Base-by-base conservation (phyloP, 2,888 invertebrate genomes). In the Lithophane leautieri region DNA sequence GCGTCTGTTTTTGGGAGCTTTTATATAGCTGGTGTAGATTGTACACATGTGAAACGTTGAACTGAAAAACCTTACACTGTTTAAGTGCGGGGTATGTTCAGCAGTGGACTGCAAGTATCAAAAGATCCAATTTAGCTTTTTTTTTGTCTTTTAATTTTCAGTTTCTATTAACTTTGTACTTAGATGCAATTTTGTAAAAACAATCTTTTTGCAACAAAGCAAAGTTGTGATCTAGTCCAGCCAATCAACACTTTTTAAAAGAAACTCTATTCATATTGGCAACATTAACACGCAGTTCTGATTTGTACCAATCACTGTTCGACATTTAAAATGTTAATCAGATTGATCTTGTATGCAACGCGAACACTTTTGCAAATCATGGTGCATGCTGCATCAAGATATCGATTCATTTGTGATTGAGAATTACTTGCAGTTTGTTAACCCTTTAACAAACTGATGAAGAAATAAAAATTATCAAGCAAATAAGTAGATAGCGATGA, bases 281-380 rank as follows among this genome's bases (percentile, higher is more conserved):
- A 19, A 16, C n/a, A 50, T 40, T 78, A 66, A 76, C 68, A 71
- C 40, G 40, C 22, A 79, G 11, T 61, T 65, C 47, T n/a, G n/a
- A 67, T 65, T 68, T 70, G 28, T 68, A 62, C 44, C 62, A 71
- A 86, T 87, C 86, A 86, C 74, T 80, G 77, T 74, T 69, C 70
- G 75, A 65, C 82, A 82, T 65, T 89, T 89, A 85, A 88, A 83
- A 90, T 88, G 84, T 87, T 91, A 91, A 92, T 91, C 88, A 91
- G 90, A 81, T 82, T 75, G 75, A 78, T 78, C 66, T 79, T 85
- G 87, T 81, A 86, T 86, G 84, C 82, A 56, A 69, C 71, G 87
- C 77, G 63, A 61, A 78, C 65, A 82, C 83, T 89, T 83, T 86
- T 87, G 88, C 90, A 86, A 89, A 86, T 89, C 91, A 91, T 88